Evolutionary conservation across 1,140 invertebrate genomes (phyloP).

Genomic region (Agrypnia vestita): DNA sequence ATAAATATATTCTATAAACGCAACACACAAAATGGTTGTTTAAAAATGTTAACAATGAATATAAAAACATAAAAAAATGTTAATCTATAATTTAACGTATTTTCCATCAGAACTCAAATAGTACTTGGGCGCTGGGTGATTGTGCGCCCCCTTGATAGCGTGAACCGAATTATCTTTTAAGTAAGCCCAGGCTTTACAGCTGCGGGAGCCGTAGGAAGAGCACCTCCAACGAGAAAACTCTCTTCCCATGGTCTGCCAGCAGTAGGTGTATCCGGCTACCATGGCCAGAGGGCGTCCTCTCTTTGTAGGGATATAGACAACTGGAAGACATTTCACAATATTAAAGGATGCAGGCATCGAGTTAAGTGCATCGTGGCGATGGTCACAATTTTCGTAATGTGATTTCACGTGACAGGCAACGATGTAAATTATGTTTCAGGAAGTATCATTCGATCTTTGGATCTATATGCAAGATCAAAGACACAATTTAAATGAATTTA

Average conservation of each 20-base stretch:
- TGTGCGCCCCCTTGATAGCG: slow-evolving; percentile 12
- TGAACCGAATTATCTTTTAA: not conserved
- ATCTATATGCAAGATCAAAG: too few relatives aligned
- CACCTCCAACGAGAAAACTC: slow-evolving; percentile 31
- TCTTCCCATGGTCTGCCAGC: slow-evolving; percentile 18
- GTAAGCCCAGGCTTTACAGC: slow-evolving; percentile 28
- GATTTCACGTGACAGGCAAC: too few relatives aligned
- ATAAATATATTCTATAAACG: too few relatives aligned
- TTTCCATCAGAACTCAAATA: not conserved
- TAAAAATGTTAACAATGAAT: too few relatives aligned
- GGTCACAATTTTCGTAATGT: too few relatives aligned
- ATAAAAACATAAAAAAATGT: too few relatives aligned
- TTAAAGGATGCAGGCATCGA: too few relatives aligned
- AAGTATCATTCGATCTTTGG: too few relatives aligned
- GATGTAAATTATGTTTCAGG: too few relatives aligned
- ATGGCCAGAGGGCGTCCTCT: slow-evolving; percentile 27
- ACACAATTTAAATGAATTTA: too few relatives aligned
- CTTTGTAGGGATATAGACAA: slow-evolving; percentile 13
- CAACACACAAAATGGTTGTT: too few relatives aligned
- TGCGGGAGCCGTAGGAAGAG: slow-evolving; percentile 20
- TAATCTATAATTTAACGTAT: slow-evolving; percentile 12
- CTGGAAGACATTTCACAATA: not conserved
- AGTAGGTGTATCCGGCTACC: slow-evolving; percentile 35
- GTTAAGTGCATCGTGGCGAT: too few relatives aligned
- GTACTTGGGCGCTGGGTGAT: slow-evolving; percentile 29